These are phyloP conservation scores for Ascaphus truei DNA, from an alignment of 2,113 vertebrate genomes.

Conservation along the genomic window DNA sequence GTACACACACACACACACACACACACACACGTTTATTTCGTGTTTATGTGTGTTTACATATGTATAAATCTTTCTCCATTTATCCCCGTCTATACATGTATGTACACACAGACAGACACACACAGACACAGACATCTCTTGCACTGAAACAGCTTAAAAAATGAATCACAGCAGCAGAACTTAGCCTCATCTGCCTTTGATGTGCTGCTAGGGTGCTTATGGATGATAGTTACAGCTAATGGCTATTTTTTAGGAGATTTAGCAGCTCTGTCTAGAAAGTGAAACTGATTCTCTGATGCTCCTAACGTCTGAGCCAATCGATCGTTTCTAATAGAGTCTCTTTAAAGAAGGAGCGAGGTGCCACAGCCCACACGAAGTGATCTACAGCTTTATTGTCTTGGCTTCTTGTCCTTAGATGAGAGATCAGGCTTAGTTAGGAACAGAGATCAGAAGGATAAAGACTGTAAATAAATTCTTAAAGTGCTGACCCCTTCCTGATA, in stretches of 20 bases:
- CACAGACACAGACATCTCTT: not conserved
- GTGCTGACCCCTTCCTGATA: conserved; percentile 16
- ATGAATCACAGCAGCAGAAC: conserved; percentile 4
- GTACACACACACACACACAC: too few relatives aligned
- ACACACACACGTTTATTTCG: too few relatives aligned
- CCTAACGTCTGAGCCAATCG: conserved; percentile 47
- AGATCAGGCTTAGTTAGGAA: conserved; percentile 30
- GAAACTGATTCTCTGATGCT: conserved; percentile 48
- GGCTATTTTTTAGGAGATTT: conserved; percentile 36
- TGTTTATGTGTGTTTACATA: too few relatives aligned
- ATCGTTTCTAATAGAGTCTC: conserved; percentile 48
- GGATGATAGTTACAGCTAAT: conserved; percentile 37
- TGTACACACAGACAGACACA: too few relatives aligned
- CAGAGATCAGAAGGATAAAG: conserved; percentile 32
- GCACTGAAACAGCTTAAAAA: not conserved
- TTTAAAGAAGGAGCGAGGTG: conserved; percentile 27
- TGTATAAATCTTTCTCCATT: too few relatives aligned
- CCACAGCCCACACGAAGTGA: conserved; percentile 36
- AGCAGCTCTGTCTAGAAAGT: conserved; percentile 35
- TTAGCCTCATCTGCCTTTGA: conserved; percentile 8
- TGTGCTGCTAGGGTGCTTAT: not conserved
- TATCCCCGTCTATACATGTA: too few relatives aligned
- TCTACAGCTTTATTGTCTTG: conserved; percentile 37
- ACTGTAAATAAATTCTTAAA: conserved; percentile 29
- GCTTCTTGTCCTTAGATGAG: conserved; percentile 18